These are phyloP conservation scores for Ornithoptera alexandrae DNA, from an alignment of 2,888 invertebrate species.

Conservation along the genomic window DNA sequence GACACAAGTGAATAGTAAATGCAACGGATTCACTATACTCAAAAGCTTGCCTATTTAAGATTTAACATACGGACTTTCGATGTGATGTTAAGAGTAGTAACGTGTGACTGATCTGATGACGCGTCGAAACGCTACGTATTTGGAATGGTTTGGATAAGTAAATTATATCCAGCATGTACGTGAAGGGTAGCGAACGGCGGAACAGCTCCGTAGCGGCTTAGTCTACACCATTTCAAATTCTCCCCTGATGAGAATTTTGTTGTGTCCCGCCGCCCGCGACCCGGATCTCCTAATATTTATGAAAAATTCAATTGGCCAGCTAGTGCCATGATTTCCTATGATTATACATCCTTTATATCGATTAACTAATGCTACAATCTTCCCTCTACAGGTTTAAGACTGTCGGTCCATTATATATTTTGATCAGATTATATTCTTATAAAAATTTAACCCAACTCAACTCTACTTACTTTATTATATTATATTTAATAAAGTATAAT, in stretches of 20 bases:
- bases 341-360: not conserved
- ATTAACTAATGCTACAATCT: not conserved
- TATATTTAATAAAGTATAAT: not conserved
- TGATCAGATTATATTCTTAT: not conserved
- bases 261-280: not conserved
- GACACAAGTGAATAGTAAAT: too few species aligned
- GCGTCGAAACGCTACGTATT: not conserved
- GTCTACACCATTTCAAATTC: not conserved
- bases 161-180: not conserved
- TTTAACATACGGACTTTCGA: not conserved
- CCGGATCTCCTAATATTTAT: not conserved
- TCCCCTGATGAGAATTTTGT: constrained; percentile 5
- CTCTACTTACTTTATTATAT: not conserved
- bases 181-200: not conserved
- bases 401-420: not conserved
- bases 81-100: not conserved
- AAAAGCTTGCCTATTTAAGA: not conserved
- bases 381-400: not conserved
- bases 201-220: constrained; percentile 4
- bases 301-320: too few species aligned
- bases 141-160: not conserved
- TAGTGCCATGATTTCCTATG: too few species aligned
- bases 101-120: not conserved
- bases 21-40: too few species aligned
- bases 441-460: not conserved